These are phyloP conservation scores for Lasioglossum leucozonium DNA, from an alignment of 2,888 invertebrate genomes.

Conservation along the genomic window DNA sequence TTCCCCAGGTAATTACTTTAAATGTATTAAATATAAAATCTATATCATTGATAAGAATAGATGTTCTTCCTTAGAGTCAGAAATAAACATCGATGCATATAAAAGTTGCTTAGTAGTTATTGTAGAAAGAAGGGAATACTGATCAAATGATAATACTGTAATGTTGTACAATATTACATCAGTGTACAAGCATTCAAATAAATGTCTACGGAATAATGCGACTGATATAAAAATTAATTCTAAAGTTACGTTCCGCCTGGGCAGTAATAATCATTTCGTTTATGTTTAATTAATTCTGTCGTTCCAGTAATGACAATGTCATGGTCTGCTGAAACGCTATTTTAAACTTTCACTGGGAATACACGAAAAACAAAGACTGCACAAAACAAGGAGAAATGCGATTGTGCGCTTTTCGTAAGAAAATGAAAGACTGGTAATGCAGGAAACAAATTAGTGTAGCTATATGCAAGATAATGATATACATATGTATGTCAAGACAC, in stretches of 20 bases:
- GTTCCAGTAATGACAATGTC: conserved; percentile 29
- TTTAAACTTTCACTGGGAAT: conserved; percentile 22
- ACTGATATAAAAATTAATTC: conserved; percentile 53
- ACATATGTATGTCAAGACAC: conserved; percentile 48
- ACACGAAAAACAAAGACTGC: conserved; percentile 27
- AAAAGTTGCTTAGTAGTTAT: conserved; percentile 7
- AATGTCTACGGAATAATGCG: conserved; percentile 30
- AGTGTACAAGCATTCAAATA: conserved; percentile 34
- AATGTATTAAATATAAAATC: conserved; percentile 29
- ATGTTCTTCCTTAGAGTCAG: conserved; percentile 6
- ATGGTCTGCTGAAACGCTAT: conserved; percentile 36
- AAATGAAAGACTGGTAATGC: conserved; percentile 51
- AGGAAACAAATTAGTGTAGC: conserved; percentile 27
- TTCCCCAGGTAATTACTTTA: conserved; percentile 26
- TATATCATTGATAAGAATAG: background rate
- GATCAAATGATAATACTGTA: conserved; percentile 44
- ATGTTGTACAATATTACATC: conserved; percentile 31
- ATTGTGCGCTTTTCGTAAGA: conserved; percentile 50
- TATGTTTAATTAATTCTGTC: conserved; percentile 43
- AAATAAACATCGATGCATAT: conserved; percentile 2
- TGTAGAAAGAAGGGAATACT: background rate
- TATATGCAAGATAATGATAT: conserved; percentile 30
- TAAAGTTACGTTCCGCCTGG: conserved; percentile 60
- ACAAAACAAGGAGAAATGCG: conserved; percentile 41
- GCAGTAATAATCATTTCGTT: conserved; percentile 52